Base-by-base conservation (phyloP, 2,888 invertebrate species). In the Aphidoletes aphidimyza region DNA sequence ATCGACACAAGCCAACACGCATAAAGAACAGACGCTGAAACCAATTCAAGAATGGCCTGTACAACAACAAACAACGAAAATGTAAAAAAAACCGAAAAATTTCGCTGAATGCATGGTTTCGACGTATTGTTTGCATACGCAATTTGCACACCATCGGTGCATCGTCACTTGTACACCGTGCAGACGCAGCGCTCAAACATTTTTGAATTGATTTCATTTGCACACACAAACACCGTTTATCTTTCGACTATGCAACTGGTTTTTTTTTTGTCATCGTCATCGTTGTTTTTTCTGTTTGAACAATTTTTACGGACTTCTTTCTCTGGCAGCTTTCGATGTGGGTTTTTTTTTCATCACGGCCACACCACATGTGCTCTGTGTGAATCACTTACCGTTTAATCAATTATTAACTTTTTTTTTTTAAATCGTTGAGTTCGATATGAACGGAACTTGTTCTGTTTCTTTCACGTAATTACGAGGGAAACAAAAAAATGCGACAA, bases 201-300 rank as follows among this genome's bases (percentile, higher is more conserved):
- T 69, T 69, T 54, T 69, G 69, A 69, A 69, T 69, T 69, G 69
- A 69, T 69, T 69, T 69, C 69, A 69, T 69, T 69, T 69, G 69
- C 30, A 69, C 69, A n/a, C n/a, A n/a, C n/a, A n/a, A n/a, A n/a
- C n/a, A 69, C 69, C 69, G 69, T 69, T 69, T 69, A 30, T 69
- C 69, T 30, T 30, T 69, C 69, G 69, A 69, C 30, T 69, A 69
- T 17, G 69, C 69, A 69, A 69, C 69, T 69, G 69, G 69, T 69
- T 69, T 69, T 69, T 69, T 69, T 69, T 69, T 69, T 11, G 6
- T 69, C 34, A 11, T 30, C 34, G 0, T 30, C 14, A 11, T 1
- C 14, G 14, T 69, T 30, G 34, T 6, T 34, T 69, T 30, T 69
- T 34, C 30, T 30, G 8, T 30, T 30, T 6, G 1, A 11, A 17